phyloP scores from a whole-genome alignment of 2,113 vertebrate species.

The Salminus brasiliensis region DNA sequence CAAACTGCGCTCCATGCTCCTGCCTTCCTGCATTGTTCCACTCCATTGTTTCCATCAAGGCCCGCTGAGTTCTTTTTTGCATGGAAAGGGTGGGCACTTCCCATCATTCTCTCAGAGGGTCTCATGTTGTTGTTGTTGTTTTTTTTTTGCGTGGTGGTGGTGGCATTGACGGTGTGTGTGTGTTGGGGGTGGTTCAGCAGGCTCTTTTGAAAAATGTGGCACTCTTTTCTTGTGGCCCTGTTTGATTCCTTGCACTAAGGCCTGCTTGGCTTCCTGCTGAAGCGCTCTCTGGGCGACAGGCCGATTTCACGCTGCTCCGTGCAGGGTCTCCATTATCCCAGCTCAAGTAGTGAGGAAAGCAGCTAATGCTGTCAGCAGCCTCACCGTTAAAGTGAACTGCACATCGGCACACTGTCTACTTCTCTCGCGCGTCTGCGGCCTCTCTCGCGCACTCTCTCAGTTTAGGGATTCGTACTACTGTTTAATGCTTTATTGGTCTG shows the following conservation, averaged over 20 bases:
- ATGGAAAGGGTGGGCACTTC: conserved; percentile 46
- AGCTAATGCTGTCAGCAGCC: conserved; percentile 18
- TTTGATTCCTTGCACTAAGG: conserved; percentile 38
- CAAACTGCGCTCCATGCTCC: conserved; percentile 29
- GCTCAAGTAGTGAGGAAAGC: conserved; percentile 39
- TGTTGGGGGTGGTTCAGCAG: not conserved
- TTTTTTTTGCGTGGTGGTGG: conserved; percentile 27
- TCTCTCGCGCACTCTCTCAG: not conserved
- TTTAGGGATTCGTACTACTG: too few relatives aligned
- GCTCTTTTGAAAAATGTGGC: conserved; percentile 29
- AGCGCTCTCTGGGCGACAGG: conserved; percentile 24
- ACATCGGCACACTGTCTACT: not conserved
- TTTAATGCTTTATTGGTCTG: too few relatives aligned
- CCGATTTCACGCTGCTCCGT: conserved; percentile 34
- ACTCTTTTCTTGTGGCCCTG: not conserved
- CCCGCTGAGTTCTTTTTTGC: conserved; percentile 48
- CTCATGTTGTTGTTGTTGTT: too few relatives aligned
- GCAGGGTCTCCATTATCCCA: conserved; percentile 28
- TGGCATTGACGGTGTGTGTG: not conserved
- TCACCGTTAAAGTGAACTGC: conserved; percentile 8
- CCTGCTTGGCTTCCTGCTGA: conserved; percentile 50
- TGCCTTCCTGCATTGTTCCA: conserved; percentile 53
- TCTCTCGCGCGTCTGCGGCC: not conserved
- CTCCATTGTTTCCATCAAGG: conserved; percentile 64
- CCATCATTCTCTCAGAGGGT: conserved; percentile 53